These are phyloP conservation scores for Plodia interpunctella DNA, from an alignment of 1,140 invertebrate species.

Conservation along the genomic window DNA sequence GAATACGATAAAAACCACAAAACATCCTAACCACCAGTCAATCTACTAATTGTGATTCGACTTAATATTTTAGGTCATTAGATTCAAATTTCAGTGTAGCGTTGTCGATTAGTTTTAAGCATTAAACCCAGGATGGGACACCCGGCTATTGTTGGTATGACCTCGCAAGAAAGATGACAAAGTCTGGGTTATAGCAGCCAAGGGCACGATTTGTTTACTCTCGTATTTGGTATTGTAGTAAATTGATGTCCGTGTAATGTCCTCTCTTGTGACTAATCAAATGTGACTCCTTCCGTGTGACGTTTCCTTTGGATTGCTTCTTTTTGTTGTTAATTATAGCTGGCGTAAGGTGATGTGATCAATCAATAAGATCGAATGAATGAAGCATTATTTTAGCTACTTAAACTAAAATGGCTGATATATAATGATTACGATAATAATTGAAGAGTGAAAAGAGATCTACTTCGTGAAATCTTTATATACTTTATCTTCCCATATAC, in stretches of 20 bases:
- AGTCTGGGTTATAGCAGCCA: conserved; percentile 39
- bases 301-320: no score
- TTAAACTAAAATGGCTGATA: no score
- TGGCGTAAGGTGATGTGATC: no score
- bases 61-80: conserved; percentile 10
- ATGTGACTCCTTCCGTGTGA: no score
- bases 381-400: no score
- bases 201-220: conserved; percentile 47
- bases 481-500: no score
- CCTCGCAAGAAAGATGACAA: conserved; percentile 64
- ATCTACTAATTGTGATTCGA: conserved; percentile 9
- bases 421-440: no score
- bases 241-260: conserved; percentile 16
- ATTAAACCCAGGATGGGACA: conserved; percentile 56
- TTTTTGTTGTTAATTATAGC: no score
- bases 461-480: no score
- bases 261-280: neutral
- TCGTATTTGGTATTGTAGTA: conserved; percentile 31
- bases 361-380: no score
- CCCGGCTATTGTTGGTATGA: conserved; percentile 51
- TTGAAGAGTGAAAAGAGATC: no score
- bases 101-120: conserved; percentile 33
- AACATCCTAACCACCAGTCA: conserved; percentile 18
- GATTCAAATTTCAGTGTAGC: conserved; percentile 15
- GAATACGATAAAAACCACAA: conserved; percentile 33